A percentile compares a stretch with the other conserved stretches of the same genome.
These are phyloP conservation scores for Heterotis niloticus DNA, from an alignment of 2,113 vertebrate species.

Conservation along the genomic window DNA sequence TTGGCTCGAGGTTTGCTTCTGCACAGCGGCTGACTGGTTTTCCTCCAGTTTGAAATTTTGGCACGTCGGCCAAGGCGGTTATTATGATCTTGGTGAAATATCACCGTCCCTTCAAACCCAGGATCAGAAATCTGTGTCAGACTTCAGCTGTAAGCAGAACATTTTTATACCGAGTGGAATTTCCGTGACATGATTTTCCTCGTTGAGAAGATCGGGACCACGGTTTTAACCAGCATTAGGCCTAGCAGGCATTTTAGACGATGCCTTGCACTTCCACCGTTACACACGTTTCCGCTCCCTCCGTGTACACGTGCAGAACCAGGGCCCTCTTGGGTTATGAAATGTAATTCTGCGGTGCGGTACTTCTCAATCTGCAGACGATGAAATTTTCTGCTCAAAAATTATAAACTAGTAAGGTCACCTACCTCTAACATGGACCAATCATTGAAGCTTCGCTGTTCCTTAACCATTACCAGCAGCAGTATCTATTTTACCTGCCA, in stretches of 20 bases:
- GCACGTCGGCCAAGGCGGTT: neutral
- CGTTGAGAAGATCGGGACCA: too few species aligned
- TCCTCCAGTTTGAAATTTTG: neutral
- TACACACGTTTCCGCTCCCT: too few species aligned
- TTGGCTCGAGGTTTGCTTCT: neutral
- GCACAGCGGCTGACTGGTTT: too few species aligned
- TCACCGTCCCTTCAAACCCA: conserved; percentile 39
- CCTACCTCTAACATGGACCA: conserved; percentile 55
- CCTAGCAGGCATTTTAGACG: too few species aligned
- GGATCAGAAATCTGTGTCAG: conserved; percentile 27
- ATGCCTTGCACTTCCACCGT: too few species aligned
- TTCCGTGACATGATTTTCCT: too few species aligned
- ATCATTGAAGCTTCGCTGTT: conserved; percentile 39
- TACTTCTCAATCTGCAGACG: neutral
- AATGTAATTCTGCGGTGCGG: neutral
- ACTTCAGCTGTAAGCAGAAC: too few species aligned
- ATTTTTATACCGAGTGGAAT: too few species aligned
- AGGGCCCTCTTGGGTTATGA: too few species aligned
- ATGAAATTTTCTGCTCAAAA: neutral
- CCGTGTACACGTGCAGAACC: too few species aligned
- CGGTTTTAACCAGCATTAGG: too few species aligned
- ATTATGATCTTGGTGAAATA: conserved; percentile 27
- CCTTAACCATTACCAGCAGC: neutral
- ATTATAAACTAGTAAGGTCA: conserved; percentile 26
- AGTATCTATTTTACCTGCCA: neutral